Base-by-base conservation (phyloP, 2,113 vertebrate species). In the Mormyrus lacerda region DNA sequence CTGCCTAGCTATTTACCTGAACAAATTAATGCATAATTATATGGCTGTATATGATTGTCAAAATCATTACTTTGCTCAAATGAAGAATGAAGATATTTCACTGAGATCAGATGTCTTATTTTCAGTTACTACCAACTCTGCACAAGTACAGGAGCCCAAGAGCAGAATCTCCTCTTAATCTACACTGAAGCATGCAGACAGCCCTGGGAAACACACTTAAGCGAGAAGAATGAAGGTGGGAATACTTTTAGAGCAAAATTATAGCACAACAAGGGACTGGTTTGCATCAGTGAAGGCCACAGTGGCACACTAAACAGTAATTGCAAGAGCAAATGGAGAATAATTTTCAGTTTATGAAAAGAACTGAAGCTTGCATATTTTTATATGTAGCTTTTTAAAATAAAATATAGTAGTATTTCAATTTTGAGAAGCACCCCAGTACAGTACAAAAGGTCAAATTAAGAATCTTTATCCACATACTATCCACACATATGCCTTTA, bases 301-400 rank as follows among this genome's bases (percentile, higher is more conserved):
- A 88, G 45, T 9, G 44, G 61, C 4, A 15, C 58, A n/a, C 24
- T 88, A 35, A 88, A 73, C 44, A 69, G 42, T 27, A 88, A 88
- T 47, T 88, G 61, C 19, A 1, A 19, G 35, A 73, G 44, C 44
- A 55, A 58, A 55, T 47, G 61, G 87, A 39, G 61, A 47, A n/a
- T 73, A 48, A 73, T 88, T 88, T 45, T 47, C 87, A 48, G 39
- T 69, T 88, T 88, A 88, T 35, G 42, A 88, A 88, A 88, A 73
- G 10, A 73, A 44, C 42, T 7, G n/a, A 87, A 55, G 5, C 24
- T 88, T 73, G 50, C 17, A 35, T 47, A 15, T 44, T 88, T 61
- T 73, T 39, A 55, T 21, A 55, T 21, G 53, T 21, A 55, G 53
- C 3, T 35, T 76, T 76, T 76, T 19, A 4, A 79, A 79, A 79